Evolutionary conservation across 2,888 invertebrate genomes (phyloP).

Genomic region (Lepidocyrtoides sp.): DNA sequence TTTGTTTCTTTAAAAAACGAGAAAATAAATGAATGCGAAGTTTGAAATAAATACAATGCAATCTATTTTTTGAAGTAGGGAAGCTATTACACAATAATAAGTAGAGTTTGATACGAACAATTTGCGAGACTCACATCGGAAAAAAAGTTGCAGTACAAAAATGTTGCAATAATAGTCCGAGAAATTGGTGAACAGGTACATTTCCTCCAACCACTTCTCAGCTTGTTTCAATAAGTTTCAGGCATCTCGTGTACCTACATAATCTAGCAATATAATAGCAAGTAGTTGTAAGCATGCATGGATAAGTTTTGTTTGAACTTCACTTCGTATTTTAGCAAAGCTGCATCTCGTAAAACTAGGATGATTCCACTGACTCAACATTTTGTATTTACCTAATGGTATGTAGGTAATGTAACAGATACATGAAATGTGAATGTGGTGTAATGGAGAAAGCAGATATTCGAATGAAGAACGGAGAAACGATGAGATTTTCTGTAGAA

Average conservation of each 20-base stretch:
- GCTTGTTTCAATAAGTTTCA: constrained; percentile 25
- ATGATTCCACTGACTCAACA: neutral
- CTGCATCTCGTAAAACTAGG: neutral
- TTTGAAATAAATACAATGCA: neutral
- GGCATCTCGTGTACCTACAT: neutral
- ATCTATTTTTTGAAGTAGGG: neutral
- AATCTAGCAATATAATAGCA: neutral
- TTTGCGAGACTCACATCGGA: neutral
- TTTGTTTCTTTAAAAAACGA: neutral
- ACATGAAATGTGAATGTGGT: neutral
- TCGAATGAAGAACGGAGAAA: constrained; percentile 2
- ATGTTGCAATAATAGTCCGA: constrained; percentile 14
- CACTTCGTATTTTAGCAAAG: constrained; percentile 29
- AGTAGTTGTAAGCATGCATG: constrained; percentile 29
- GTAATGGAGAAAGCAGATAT: constrained; percentile 10
- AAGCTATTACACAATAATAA: constrained; percentile 6
- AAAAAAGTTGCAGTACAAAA: neutral
- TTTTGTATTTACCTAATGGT: too few species aligned
- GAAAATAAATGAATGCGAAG: constrained; percentile 12
- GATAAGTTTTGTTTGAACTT: constrained; percentile 35
- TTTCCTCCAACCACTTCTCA: constrained; percentile 50
- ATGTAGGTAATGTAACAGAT: neutral
- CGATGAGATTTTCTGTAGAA: neutral
- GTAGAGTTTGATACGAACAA: neutral
- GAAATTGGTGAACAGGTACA: constrained; percentile 34